These are phyloP conservation scores for Intellagama lesueurii DNA, from an alignment of 2,797 vertebrate species.

Conservation along the genomic window DNA sequence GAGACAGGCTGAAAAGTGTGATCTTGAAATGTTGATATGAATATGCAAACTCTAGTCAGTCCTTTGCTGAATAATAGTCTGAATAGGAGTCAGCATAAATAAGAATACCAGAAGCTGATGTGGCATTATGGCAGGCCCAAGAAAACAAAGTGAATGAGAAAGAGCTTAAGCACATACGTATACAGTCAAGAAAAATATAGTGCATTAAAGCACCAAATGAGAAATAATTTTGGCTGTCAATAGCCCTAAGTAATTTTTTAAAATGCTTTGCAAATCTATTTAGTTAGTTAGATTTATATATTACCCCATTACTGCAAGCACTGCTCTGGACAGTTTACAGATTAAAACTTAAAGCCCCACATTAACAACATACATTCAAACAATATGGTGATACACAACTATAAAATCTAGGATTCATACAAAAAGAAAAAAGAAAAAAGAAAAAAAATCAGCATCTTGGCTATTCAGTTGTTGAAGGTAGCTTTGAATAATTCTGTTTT, in stretches of 20 bases:
- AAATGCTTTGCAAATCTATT: not conserved
- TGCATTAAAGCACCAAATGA: not conserved
- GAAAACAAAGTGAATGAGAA: conserved; percentile 27
- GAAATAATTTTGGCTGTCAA: not conserved
- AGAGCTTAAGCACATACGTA: not conserved
- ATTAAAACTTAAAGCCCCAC: too few species aligned
- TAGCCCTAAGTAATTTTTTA: not conserved
- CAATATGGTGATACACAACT: too few species aligned
- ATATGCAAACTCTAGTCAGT: conserved; percentile 38
- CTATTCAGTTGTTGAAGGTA: too few species aligned
- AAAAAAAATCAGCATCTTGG: too few species aligned
- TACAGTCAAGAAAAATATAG: not conserved
- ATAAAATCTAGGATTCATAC: too few species aligned
- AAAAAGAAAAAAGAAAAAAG: too few species aligned
- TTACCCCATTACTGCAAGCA: too few species aligned
- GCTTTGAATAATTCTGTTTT: too few species aligned
- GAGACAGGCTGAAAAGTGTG: conserved; percentile 7
- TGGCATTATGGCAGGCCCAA: not conserved
- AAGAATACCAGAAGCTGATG: not conserved
- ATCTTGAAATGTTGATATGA: conserved; percentile 35
- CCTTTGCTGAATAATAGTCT: conserved; percentile 8
- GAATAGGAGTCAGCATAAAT: not conserved
- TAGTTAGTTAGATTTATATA: not conserved
- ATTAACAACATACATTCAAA: too few species aligned
- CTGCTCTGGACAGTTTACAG: not conserved